These are phyloP conservation scores for Ischnura elegans DNA, from an alignment of 2,888 invertebrate species.

Conservation along the genomic window DNA sequence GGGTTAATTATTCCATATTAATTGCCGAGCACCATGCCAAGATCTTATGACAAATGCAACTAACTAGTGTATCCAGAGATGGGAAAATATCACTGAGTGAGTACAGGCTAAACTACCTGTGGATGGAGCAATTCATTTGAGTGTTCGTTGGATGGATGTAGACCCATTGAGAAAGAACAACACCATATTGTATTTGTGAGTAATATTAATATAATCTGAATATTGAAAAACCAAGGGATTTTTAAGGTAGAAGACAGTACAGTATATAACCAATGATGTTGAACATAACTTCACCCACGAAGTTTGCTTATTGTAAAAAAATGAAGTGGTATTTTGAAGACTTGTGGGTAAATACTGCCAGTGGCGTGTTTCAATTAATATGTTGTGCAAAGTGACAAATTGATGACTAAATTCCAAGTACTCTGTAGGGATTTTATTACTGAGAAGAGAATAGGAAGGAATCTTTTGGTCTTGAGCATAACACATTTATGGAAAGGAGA, in stretches of 20 bases:
- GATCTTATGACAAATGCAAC: neutral
- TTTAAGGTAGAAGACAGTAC: constrained; percentile 28
- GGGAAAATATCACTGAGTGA: neutral
- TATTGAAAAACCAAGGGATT: constrained; percentile 60
- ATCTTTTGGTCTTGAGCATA: constrained; percentile 64
- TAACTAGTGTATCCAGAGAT: neutral
- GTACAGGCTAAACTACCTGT: constrained; percentile 37
- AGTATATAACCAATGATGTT: constrained; percentile 59
- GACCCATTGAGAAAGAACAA: constrained; percentile 63
- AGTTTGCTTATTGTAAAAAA: constrained; percentile 60
- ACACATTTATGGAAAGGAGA: constrained; percentile 66
- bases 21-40: neutral
- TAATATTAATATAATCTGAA: constrained; percentile 63
- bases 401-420: constrained; percentile 64
- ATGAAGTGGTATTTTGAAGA: constrained; percentile 67
- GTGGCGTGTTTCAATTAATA: constrained; percentile 62
- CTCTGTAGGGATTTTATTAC: constrained; percentile 67
- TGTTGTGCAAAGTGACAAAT: constrained; percentile 64
- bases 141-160: constrained; percentile 55
- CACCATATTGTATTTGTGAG: constrained; percentile 64
- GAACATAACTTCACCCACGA: constrained; percentile 53
- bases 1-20: neutral
- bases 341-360: constrained; percentile 67
- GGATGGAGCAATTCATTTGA: constrained; percentile 53
- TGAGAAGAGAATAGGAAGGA: constrained; percentile 63